Conservation (phyloP, 1,140 invertebrate species). For the Nasonia giraulti region DNA sequence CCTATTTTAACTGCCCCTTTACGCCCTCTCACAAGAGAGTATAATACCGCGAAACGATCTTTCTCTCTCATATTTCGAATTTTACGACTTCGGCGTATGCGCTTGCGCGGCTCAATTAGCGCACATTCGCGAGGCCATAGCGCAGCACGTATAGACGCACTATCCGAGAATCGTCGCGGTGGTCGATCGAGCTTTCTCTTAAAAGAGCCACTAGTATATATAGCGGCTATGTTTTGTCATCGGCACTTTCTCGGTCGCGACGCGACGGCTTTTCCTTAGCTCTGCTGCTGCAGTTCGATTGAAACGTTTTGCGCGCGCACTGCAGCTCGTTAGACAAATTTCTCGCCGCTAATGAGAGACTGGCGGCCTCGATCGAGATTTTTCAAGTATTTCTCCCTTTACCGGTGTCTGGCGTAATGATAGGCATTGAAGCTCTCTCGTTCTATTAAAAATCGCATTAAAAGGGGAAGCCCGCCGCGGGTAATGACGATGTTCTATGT, state of each 20-base stretch:
- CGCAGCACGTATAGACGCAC: neutral
- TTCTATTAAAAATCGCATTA: neutral
- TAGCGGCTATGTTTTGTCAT: neutral
- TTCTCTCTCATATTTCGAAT: slow-evolving; percentile 2
- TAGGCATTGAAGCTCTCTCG: neutral
- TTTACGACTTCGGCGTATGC: neutral
- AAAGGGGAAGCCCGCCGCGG: neutral
- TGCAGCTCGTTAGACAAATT: neutral
- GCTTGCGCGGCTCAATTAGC: slow-evolving; percentile 11
- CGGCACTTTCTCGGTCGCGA: neutral
- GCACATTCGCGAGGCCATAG: neutral
- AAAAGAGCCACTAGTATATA: neutral
- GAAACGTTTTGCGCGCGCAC: neutral
- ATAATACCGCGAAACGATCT: slow-evolving; percentile 16
- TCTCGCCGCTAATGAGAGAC: neutral
- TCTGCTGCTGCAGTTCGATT: neutral
- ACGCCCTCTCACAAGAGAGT: neutral
- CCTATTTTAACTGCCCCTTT: slow-evolving; percentile 9
- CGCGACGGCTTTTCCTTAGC: neutral
- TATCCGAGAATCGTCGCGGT: slow-evolving; percentile 26
- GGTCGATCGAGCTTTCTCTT: slow-evolving; percentile 54
- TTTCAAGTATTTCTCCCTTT: too few relatives aligned
- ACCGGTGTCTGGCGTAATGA: too few relatives aligned
- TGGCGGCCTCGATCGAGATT: neutral
- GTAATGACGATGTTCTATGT: too few relatives aligned